Evolutionary conservation across 2,888 invertebrate genomes (phyloP).

Genomic region (Torymus aiolomorphi): DNA sequence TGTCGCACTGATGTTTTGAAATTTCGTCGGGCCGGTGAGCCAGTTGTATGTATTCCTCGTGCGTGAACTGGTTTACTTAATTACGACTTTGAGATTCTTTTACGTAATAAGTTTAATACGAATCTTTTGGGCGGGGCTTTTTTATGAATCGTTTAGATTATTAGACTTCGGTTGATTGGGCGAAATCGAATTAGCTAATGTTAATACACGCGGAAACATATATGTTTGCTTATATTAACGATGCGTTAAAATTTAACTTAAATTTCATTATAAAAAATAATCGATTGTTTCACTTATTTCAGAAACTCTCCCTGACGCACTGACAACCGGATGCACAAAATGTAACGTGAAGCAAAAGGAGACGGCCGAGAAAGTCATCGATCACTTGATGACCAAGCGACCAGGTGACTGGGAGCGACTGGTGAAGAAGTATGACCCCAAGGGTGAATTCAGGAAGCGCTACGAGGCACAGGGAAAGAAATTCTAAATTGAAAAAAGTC

Average conservation of each 20-base stretch:
- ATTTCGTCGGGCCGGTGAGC: too few species aligned
- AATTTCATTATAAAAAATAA: constrained; percentile 46
- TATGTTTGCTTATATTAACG: not conserved
- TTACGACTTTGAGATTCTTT: too few species aligned
- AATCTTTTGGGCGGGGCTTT: too few species aligned
- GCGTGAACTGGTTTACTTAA: too few species aligned
- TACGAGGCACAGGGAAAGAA: constrained; percentile 70
- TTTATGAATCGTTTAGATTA: too few species aligned
- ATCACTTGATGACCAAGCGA: constrained; percentile 80
- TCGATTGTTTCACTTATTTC: constrained; percentile 53
- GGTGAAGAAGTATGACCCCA: constrained; percentile 83
- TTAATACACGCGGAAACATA: too few species aligned
- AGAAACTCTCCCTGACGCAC: constrained; percentile 85
- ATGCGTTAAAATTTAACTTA: not conserved
- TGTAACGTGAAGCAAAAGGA: constrained; percentile 83
- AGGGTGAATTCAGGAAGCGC: constrained; percentile 80
- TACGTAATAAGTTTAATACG: too few species aligned
- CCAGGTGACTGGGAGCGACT: constrained; percentile 83
- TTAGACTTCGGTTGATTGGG: too few species aligned
- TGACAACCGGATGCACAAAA: constrained; percentile 81
- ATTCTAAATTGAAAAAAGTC: constrained; percentile 41
- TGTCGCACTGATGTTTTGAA: too few species aligned
- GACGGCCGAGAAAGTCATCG: constrained; percentile 83
- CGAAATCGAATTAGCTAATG: too few species aligned
- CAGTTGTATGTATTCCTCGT: too few species aligned